Conservation (phyloP, 2,888 invertebrate species). For the Drosophila mimica region DNA sequence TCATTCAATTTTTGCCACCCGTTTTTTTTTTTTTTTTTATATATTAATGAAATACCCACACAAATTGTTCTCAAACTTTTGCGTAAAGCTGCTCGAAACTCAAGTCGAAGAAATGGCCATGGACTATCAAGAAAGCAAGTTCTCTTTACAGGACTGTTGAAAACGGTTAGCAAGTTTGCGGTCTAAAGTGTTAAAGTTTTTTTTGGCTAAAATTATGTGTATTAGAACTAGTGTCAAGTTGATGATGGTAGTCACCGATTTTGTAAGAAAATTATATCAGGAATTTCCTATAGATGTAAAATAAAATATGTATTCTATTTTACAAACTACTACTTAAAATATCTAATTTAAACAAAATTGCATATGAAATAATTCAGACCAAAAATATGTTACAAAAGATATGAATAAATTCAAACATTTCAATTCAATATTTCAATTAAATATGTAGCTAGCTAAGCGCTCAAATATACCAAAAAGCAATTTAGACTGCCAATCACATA, state of each 20-base stretch:
- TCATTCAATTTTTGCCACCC: conserved; percentile 59
- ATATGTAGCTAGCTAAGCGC: background rate
- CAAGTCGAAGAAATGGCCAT: conserved; percentile 61
- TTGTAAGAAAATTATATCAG: background rate
- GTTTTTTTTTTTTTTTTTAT: conserved; percentile 20
- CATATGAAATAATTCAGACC: background rate
- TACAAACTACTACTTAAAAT: background rate
- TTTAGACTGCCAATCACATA: conserved; percentile 13
- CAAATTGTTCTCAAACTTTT: conserved; percentile 59
- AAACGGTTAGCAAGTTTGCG: background rate
- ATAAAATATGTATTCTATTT: background rate
- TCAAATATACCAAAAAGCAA: background rate
- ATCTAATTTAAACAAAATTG: background rate
- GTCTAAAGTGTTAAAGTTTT: conserved; percentile 5
- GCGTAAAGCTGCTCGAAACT: conserved; percentile 42
- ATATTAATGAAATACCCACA: conserved; percentile 67
- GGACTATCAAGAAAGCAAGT: background rate
- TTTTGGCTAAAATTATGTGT: background rate
- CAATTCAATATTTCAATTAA: background rate
- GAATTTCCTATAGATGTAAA: background rate
- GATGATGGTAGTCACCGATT: background rate
- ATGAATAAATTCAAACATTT: background rate
- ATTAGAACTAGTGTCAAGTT: background rate
- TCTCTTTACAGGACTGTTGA: background rate
- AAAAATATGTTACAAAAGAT: background rate